phyloP scores from a whole-genome alignment of 2,888 invertebrate genomes.

The Volucella bombylans region DNA sequence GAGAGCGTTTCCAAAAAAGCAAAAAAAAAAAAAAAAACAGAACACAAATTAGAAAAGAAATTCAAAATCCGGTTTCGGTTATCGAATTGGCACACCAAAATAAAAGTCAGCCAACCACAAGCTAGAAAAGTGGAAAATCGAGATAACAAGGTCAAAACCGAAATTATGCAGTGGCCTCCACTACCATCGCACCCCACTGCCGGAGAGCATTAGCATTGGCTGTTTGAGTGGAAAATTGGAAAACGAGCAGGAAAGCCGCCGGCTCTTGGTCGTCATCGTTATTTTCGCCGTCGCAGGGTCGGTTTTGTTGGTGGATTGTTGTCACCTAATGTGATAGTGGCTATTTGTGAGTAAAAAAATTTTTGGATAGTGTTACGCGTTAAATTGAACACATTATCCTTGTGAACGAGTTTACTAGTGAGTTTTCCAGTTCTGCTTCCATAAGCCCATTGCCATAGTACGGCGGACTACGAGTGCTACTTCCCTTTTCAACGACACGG shows the following conservation, averaged over 20 bases:
- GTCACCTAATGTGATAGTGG: background rate
- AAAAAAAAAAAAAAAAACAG: background rate
- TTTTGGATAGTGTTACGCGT: constrained; percentile 15
- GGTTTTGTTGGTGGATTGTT: constrained; percentile 7
- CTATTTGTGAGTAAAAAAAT: background rate
- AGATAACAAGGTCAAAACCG: constrained; percentile 58
- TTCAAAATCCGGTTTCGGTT: constrained; percentile 55
- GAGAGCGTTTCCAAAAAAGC: constrained; percentile 38
- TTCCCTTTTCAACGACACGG: constrained; percentile 48
- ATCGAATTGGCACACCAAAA: constrained; percentile 30
- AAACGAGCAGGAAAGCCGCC: constrained; percentile 20
- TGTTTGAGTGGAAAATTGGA: constrained; percentile 54
- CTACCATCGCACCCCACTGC: background rate
- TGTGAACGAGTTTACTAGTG: constrained; percentile 38
- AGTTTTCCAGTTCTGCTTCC: background rate
- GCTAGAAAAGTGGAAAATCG: constrained; percentile 33
- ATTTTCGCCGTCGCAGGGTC: constrained; percentile 13
- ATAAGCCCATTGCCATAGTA: no score
- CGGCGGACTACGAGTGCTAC: constrained; percentile 8
- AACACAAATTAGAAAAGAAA: constrained; percentile 16
- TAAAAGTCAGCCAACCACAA: background rate
- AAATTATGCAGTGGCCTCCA: constrained; percentile 49
- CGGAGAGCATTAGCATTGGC: constrained; percentile 22
- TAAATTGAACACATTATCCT: constrained; percentile 62
- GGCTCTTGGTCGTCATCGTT: constrained; percentile 32